Percentiles rank a stretch among this genome's conserved stretches.
Conservation (phyloP, 2,888 invertebrate species). For the Monopis laevigella region DNA sequence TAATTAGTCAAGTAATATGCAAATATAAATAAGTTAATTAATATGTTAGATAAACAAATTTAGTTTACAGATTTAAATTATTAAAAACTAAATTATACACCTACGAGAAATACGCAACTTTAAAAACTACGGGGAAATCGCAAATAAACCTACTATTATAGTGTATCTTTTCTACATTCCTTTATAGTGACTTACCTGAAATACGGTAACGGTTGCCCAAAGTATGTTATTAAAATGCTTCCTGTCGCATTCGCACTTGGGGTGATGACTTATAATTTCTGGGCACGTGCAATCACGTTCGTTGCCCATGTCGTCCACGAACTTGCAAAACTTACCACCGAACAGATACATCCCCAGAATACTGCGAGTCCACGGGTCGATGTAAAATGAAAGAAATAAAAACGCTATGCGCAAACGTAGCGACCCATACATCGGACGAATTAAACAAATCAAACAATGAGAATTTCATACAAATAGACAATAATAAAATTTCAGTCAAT, state of each 20-base stretch:
- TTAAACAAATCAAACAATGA: constrained; percentile 38
- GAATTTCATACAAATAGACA: neutral
- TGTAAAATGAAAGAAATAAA: constrained; percentile 65
- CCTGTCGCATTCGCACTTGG: constrained; percentile 94
- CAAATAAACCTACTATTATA: constrained; percentile 57
- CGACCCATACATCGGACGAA: constrained; percentile 48
- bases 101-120: constrained; percentile 49
- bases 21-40: too few relatives aligned
- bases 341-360: constrained; percentile 99
- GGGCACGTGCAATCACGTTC: constrained; percentile 93
- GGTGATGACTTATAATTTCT: constrained; percentile 88
- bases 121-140: constrained; percentile 35
- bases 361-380: constrained; percentile 73
- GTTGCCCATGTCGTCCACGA: constrained; percentile 83
- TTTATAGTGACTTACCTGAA: constrained; percentile 81
- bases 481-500: neutral
- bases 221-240: constrained; percentile 99
- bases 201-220: constrained; percentile 97
- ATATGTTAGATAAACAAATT: neutral
- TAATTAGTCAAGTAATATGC: too few relatives aligned
- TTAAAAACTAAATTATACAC: neutral
- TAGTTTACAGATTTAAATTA: too few relatives aligned
- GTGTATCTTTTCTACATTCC: constrained; percentile 31
- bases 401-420: constrained; percentile 63
- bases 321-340: constrained; percentile 99